phyloP scores from a whole-genome alignment of 2,113 vertebrate genomes.

The Oxyruncus cristatus region DNA sequence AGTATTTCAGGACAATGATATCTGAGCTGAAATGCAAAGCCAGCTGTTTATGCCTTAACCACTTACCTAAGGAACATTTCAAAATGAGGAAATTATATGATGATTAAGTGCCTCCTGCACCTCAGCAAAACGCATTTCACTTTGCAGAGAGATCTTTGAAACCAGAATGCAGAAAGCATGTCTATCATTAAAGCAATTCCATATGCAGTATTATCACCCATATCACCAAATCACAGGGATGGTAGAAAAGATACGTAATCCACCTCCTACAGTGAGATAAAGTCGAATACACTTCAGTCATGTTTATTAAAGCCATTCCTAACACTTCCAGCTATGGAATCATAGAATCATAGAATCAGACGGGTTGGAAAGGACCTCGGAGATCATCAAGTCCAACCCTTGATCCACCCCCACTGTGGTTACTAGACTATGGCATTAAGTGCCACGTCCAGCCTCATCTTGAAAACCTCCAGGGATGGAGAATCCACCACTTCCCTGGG shows the following conservation, averaged over 20 bases:
- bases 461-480: too few species aligned
- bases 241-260: not conserved
- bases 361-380: too few species aligned
- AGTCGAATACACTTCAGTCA: not conserved
- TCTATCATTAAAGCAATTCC: not conserved
- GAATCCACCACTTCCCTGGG: too few species aligned
- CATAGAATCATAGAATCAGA: too few species aligned
- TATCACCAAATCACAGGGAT: not conserved
- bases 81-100: constrained; percentile 25
- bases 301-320: not conserved
- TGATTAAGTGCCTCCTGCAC: not conserved
- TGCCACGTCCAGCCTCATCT: too few species aligned
- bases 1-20: constrained; percentile 38
- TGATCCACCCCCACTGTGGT: too few species aligned
- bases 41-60: constrained; percentile 19
- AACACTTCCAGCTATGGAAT: not conserved
- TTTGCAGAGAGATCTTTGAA: not conserved
- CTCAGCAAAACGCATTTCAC: not conserved
- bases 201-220: not conserved
- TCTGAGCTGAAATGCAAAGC: constrained; percentile 19
- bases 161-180: not conserved
- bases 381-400: too few species aligned
- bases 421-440: too few species aligned
- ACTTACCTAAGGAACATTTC: not conserved
- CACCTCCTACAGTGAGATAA: not conserved